A percentile compares a stretch with the other conserved stretches of the same genome.
Conservation (phyloP, 2,888 invertebrate species). For the Mesoligia furuncula region DNA sequence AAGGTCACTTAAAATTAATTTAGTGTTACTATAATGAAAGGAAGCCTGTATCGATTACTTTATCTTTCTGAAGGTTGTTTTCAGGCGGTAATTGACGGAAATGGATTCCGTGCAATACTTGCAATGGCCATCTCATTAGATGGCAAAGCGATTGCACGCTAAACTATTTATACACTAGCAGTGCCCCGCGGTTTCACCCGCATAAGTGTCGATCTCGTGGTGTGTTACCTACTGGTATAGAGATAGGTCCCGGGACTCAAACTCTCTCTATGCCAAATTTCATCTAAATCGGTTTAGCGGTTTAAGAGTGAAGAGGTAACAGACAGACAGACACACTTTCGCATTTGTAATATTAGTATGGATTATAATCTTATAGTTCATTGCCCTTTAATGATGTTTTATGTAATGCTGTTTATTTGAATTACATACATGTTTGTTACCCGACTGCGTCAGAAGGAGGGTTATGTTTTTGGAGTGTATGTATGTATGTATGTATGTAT, state of each 20-base stretch:
- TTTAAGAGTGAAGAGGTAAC: too few species aligned
- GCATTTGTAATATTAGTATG: too few species aligned
- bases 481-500: too few species aligned
- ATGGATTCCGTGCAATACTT: slow-evolving; percentile 20
- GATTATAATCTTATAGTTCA: slow-evolving; percentile 32
- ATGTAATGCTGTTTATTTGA: slow-evolving; percentile 24
- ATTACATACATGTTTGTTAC: slow-evolving; percentile 2
- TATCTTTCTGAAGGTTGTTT: slow-evolving; percentile 37
- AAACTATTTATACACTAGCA: slow-evolving; percentile 21
- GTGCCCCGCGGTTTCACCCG: too few species aligned
- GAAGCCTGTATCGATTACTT: slow-evolving; percentile 25
- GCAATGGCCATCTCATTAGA: slow-evolving; percentile 29
- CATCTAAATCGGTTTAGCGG: too few species aligned
- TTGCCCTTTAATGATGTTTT: slow-evolving; percentile 31
- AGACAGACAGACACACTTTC: too few species aligned
- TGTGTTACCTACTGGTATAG: too few species aligned
- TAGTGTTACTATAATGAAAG: slow-evolving; percentile 20
- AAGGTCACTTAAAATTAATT: slow-evolving; percentile 27
- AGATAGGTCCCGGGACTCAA: too few species aligned
- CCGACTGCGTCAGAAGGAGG: too few species aligned
- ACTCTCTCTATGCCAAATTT: too few species aligned
- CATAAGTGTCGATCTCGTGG: too few species aligned
- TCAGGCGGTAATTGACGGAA: slow-evolving; percentile 44
- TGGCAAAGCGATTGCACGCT: slow-evolving; percentile 13
- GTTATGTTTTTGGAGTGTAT: too few species aligned